Conservation (phyloP, 2,113 vertebrate species). For the Candoia aspera region DNA sequence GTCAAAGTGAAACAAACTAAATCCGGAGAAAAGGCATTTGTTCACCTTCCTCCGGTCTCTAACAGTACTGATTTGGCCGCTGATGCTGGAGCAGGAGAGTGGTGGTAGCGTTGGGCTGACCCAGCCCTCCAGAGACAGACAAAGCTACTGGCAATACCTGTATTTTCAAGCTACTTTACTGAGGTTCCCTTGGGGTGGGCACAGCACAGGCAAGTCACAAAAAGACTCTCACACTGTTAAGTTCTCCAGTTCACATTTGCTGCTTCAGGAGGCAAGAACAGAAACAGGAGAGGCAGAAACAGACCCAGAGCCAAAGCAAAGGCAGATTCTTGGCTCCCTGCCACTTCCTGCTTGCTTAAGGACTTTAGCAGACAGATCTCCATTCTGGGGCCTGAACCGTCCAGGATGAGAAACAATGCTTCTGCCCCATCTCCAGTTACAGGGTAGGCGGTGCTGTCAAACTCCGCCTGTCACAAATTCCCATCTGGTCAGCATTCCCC, state of each 20-base stretch:
- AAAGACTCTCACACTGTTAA: neutral
- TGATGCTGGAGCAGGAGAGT: neutral
- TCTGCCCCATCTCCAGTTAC: neutral
- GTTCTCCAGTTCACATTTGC: neutral
- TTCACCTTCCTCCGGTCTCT: neutral
- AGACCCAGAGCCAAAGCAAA: neutral
- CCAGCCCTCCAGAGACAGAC: neutral
- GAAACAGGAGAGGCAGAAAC: neutral
- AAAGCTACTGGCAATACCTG: too few relatives aligned
- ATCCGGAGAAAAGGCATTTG: neutral
- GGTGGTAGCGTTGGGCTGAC: neutral
- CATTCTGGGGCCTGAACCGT: neutral
- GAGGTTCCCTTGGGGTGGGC: neutral
- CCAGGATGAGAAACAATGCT: neutral
- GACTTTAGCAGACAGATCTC: neutral
- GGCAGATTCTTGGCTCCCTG: neutral
- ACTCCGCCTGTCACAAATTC: neutral
- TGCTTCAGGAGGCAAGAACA: neutral
- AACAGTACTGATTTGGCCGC: too few relatives aligned
- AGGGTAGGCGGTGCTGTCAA: neutral
- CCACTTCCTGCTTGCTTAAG: constrained; percentile 1
- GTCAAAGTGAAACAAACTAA: neutral
- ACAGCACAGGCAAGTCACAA: neutral
- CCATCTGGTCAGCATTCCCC: neutral
- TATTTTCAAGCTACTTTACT: neutral